Conservation (phyloP, 1,140 invertebrate genomes). For the Drosophila serrata region DNA sequence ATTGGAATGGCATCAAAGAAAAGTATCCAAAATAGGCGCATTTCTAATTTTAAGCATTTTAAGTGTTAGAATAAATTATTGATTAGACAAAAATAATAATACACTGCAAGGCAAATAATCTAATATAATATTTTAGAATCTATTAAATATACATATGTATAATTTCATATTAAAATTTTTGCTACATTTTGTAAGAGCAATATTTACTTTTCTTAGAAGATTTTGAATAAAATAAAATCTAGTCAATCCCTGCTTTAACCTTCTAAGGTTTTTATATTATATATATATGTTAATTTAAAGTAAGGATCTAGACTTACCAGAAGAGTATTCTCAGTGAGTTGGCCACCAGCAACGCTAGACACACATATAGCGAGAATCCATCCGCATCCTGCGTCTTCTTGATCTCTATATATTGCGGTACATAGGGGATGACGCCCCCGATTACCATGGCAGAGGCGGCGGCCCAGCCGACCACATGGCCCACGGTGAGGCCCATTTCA, state of each 20-base stretch:
- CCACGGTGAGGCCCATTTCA: slow-evolving; percentile 88
- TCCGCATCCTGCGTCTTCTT: slow-evolving; percentile 95
- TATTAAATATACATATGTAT: too few relatives aligned
- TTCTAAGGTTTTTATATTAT: background rate
- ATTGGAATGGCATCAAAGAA: background rate
- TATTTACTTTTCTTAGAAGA: background rate
- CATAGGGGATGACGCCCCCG: slow-evolving; percentile 93
- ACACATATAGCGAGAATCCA: slow-evolving; percentile 98
- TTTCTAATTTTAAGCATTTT: background rate
- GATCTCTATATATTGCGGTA: slow-evolving; percentile 98
- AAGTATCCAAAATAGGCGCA: background rate
- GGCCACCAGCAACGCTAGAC: slow-evolving; percentile 96
- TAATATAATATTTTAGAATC: too few relatives aligned
- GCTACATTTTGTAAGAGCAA: background rate
- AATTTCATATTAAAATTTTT: background rate
- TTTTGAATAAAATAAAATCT: background rate
- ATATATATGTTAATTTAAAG: background rate
- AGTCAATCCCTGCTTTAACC: background rate
- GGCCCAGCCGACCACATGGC: slow-evolving; percentile 89
- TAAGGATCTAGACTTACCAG: slow-evolving; percentile 90
- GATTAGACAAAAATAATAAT: too few relatives aligned
- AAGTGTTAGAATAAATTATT: background rate
- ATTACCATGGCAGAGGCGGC: slow-evolving; percentile 95
- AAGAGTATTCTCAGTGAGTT: slow-evolving; percentile 98
- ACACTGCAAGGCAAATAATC: too few relatives aligned